Evolutionary conservation across 2,888 invertebrate species (phyloP).

Genomic region (Eupithecia subfuscata): DNA sequence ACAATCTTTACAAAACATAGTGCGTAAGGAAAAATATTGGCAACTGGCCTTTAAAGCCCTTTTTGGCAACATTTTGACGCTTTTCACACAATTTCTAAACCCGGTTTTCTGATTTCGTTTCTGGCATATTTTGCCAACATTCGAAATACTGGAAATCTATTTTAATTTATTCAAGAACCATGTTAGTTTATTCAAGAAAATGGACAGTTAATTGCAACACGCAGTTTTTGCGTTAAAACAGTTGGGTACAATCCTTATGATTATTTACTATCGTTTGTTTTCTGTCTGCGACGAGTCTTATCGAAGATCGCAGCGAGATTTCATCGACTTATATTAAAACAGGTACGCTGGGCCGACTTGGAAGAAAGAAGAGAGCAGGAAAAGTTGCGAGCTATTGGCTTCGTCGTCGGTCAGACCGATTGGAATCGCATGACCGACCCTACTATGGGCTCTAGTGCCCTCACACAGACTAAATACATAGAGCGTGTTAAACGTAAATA

Average conservation of each 20-base stretch:
- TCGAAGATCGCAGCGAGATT: constrained; percentile 46
- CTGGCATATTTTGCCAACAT: constrained; percentile 32
- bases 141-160: constrained; percentile 12
- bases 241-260: constrained; percentile 21
- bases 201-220: neutral
- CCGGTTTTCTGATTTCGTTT: constrained; percentile 28
- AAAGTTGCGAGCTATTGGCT: constrained; percentile 97
- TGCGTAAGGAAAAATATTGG: neutral
- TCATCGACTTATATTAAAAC: constrained; percentile 77
- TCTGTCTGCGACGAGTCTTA: constrained; percentile 4
- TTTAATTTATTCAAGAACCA: too few relatives aligned
- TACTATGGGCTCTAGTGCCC: constrained; percentile 92
- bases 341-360: constrained; percentile 99
- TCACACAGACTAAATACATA: constrained; percentile 97
- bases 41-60: constrained; percentile 13
- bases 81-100: constrained; percentile 1
- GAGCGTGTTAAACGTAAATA: constrained; percentile 81
- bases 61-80: constrained; percentile 21
- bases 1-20: too few relatives aligned
- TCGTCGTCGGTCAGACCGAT: constrained; percentile 98
- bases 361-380: constrained; percentile 96
- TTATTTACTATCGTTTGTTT: constrained; percentile 8
- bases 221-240: neutral
- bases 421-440: constrained; percentile 98
- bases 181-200: neutral